Percentiles rank a stretch among this genome's conserved stretches.
Evolutionary conservation across 2,888 invertebrate genomes (phyloP).

Genomic region (Hermaeophaga mercurialis): DNA sequence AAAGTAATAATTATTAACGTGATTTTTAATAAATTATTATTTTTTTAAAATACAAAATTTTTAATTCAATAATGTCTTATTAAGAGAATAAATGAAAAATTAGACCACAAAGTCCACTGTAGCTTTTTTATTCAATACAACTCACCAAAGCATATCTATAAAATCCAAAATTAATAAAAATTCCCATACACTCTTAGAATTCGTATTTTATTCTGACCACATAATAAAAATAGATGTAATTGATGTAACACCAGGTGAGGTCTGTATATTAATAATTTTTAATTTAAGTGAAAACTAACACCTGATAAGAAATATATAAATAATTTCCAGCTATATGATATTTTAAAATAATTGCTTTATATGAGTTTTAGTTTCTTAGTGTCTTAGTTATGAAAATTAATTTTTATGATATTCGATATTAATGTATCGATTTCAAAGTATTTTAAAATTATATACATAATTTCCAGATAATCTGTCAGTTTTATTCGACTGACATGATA

Average conservation of each 20-base stretch:
- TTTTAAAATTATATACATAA: too few species aligned
- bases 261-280: neutral
- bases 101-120: too few species aligned
- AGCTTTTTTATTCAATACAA: too few species aligned
- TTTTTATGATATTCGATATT: neutral
- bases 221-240: neutral
- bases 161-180: neutral
- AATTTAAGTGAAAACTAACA: neutral
- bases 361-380: neutral
- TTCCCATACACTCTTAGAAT: neutral
- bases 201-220: neutral
- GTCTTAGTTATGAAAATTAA: neutral
- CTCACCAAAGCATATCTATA: too few species aligned
- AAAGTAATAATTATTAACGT: too few species aligned
- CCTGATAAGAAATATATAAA: neutral
- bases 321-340: neutral
- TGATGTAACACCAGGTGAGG: constrained; percentile 1
- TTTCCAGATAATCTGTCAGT: too few species aligned
- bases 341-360: neutral
- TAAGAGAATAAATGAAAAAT: too few species aligned
- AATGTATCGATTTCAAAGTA: neutral
- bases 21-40: too few species aligned
- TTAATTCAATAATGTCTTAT: too few species aligned
- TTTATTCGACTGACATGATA: too few species aligned
- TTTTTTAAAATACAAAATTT: too few species aligned